These are phyloP conservation scores for Diplodus sargus DNA, from an alignment of 2,797 vertebrate genomes.

Conservation along the genomic window DNA sequence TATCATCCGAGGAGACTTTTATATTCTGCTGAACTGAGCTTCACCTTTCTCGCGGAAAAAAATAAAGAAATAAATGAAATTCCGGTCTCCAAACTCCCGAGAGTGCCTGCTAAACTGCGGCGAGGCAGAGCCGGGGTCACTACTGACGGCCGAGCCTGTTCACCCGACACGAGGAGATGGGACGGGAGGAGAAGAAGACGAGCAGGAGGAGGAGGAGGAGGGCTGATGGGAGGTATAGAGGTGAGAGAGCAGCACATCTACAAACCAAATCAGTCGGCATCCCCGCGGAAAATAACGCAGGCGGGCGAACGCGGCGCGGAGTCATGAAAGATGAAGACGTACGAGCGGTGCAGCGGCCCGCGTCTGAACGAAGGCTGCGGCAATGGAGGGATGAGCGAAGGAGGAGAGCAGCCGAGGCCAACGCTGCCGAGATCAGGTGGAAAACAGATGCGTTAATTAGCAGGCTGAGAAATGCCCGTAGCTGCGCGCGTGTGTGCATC, in stretches of 20 bases:
- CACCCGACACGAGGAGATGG: not conserved
- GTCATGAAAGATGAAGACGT: slow-evolving; percentile 7
- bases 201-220: not conserved
- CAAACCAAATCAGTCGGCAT: slow-evolving; percentile 15
- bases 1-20: not conserved
- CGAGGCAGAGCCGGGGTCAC: not conserved
- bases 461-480: slow-evolving; percentile 49
- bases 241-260: slow-evolving; percentile 10
- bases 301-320: not conserved
- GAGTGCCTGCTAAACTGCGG: not conserved
- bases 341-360: not conserved
- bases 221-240: slow-evolving; percentile 1
- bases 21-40: slow-evolving; percentile 7
- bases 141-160: slow-evolving; percentile 20
- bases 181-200: not conserved
- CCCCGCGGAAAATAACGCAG: not conserved
- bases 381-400: slow-evolving; percentile 21
- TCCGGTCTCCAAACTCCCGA: not conserved
- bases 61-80: not conserved
- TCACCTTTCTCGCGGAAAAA: not conserved
- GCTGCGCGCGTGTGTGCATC: slow-evolving; percentile 11
- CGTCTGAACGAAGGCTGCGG: not conserved
- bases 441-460: slow-evolving; percentile 76
- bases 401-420: slow-evolving; percentile 33
- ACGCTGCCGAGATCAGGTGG: slow-evolving; percentile 48